Percentiles rank a stretch among this genome's conserved stretches.
Conservation (phyloP, 2,113 vertebrate genomes). For the Murina feae region DNA sequence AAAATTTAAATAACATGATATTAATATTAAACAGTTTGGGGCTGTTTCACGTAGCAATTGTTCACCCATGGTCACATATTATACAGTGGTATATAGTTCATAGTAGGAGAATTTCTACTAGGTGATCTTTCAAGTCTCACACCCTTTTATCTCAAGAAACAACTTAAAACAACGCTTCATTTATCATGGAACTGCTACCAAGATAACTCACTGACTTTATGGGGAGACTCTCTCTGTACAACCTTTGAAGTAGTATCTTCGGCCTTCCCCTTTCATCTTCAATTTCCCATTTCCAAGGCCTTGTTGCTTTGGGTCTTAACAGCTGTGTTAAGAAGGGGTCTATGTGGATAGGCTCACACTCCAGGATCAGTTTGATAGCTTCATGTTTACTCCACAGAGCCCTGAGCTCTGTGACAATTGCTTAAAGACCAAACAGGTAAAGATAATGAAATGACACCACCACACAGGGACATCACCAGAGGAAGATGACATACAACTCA, state of each 20-base stretch:
- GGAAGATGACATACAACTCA: background rate
- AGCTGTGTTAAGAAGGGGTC: background rate
- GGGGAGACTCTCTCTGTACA: background rate
- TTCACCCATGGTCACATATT: background rate
- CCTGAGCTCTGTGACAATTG: slow-evolving; percentile 35
- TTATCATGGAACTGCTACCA: slow-evolving; percentile 14
- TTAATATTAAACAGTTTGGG: background rate
- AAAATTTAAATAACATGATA: background rate
- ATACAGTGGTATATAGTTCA: background rate
- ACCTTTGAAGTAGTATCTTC: slow-evolving; percentile 35
- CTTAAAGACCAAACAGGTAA: slow-evolving; percentile 45
- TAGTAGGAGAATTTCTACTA: background rate
- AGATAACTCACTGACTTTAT: background rate
- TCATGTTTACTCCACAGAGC: slow-evolving; percentile 24
- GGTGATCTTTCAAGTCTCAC: background rate
- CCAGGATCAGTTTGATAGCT: slow-evolving; percentile 33
- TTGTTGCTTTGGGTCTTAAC: background rate
- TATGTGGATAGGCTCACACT: background rate
- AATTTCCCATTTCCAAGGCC: background rate
- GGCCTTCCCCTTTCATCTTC: background rate
- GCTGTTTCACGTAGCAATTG: background rate
- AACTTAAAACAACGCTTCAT: slow-evolving; percentile 24
- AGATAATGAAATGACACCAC: background rate
- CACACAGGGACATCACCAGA: background rate
- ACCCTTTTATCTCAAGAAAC: background rate